Evolutionary conservation across 92 coral and sea anemone species (phyloP).

Genomic region (Meandrina meandrites): DNA sequence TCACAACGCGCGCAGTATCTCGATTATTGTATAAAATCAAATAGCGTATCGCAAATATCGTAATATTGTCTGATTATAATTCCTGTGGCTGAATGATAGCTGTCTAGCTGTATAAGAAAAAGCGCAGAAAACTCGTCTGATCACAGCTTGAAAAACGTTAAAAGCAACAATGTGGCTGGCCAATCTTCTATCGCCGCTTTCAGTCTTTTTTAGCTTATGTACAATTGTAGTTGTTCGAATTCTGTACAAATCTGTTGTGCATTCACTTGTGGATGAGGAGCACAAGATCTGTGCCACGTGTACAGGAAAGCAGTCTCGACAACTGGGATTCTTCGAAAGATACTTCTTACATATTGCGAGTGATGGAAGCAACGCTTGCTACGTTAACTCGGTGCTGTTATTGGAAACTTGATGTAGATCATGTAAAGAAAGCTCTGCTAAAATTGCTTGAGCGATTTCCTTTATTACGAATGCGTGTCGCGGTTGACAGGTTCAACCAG

Average conservation of each 20-base stretch:
- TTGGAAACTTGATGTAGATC: not conserved
- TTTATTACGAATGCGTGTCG: slow-evolving; percentile 42
- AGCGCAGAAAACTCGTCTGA: too few species aligned
- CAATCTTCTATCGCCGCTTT: not conserved
- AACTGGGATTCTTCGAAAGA: not conserved
- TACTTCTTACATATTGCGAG: not conserved
- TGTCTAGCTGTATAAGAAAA: too few species aligned
- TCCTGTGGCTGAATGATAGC: too few species aligned
- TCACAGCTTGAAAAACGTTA: too few species aligned
- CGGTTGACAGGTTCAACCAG: not conserved
- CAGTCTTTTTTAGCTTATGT: not conserved
- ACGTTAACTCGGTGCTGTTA: not conserved
- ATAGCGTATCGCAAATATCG: too few species aligned
- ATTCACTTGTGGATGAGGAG: not conserved
- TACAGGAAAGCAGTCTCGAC: not conserved
- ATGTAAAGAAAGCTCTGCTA: slow-evolving; percentile 28
- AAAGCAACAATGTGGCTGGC: not conserved
- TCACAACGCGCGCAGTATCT: too few species aligned
- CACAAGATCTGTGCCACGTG: not conserved
- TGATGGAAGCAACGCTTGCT: not conserved
- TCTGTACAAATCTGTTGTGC: not conserved
- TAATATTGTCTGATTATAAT: too few species aligned
- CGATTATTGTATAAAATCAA: too few species aligned
- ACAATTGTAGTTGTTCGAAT: too few species aligned
- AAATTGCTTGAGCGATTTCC: slow-evolving; percentile 34